Base-by-base conservation (phyloP, 2,113 vertebrate species). In the Chauna torquata region DNA sequence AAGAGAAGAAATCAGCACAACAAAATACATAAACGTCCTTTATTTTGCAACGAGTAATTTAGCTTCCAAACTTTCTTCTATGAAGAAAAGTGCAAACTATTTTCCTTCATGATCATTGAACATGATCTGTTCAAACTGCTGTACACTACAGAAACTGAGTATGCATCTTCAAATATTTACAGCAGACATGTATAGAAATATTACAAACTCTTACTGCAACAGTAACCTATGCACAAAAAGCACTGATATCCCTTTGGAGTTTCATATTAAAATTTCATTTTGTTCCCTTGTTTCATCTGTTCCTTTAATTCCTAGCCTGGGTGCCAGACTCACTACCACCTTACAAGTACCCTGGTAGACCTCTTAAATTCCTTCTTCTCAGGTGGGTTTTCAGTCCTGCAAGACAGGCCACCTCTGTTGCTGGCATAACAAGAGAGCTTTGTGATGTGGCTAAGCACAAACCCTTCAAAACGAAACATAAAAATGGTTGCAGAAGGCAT, bases 161-260 rank as follows among this genome's bases (percentile, higher is more conserved):
- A 20, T 16, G 3, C 18, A 75, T 47, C 24, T 59, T 77, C 52
- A 66, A n/a, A 72, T 27, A 47, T 58, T 82, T 54, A 40, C 27
- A 82, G 11, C 5, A 74, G 18, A 36, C 23, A 19, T 28, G 40
- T 12, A 25, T 3, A 52, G 14, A 81, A 49, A 20, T 65, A 70
- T 25, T 57, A 28, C 50, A 28, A 44, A 68, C 11, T 30, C 17
- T 87, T 49, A 61, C 14, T 15, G 23, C 84, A 49, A 3, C 11
- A 9, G 16, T 86, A 59, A 80, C 1, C 18, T 54, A 12, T 32
- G 13, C 5, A 40, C 0, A 36, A 0, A 1, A 44, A 36, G 4
- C 70, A 77, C 4, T 2, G 17, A 68, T 54, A 9, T 40, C 12
- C 11, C 11, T 66, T 65, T 14, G 30, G 19, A 47, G 4, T 27